A percentile compares a stretch with the other conserved stretches of the same genome.
These are phyloP conservation scores for Peromyscus polionotus DNA, from an alignment of 2,113 vertebrate species.

Conservation along the genomic window DNA sequence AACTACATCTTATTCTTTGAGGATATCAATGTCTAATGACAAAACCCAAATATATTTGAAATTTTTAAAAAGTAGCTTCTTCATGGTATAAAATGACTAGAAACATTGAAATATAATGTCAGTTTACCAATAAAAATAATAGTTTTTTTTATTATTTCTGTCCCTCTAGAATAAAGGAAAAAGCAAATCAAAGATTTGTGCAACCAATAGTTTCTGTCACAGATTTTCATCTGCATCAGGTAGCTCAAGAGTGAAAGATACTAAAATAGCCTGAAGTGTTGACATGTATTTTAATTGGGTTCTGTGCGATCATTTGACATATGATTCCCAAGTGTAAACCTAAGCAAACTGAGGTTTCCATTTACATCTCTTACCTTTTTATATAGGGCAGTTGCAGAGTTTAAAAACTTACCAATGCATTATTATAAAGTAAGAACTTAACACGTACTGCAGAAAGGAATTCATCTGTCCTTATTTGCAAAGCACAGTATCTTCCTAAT, in stretches of 20 bases:
- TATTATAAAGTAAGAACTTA: too few relatives aligned
- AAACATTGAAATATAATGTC: not conserved
- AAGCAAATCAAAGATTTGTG: not conserved
- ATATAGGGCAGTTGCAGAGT: not conserved
- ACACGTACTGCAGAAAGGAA: not conserved
- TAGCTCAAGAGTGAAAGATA: not conserved
- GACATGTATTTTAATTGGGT: slow-evolving; percentile 15
- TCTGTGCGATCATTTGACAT: not conserved
- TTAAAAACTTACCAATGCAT: not conserved
- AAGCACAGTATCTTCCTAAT: slow-evolving; percentile 63
- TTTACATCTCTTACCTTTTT: slow-evolving; percentile 26
- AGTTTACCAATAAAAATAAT: not conserved
- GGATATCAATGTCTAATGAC: not conserved
- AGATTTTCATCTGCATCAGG: not conserved
- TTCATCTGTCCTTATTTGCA: slow-evolving; percentile 12
- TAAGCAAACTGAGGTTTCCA: slow-evolving; percentile 11
- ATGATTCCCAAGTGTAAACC: not conserved
- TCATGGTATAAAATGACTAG: not conserved
- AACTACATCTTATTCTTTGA: not conserved
- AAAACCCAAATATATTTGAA: not conserved
- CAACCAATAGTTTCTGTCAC: not conserved
- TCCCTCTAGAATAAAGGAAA: not conserved
- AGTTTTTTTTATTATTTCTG: not conserved
- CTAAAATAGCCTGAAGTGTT: not conserved
- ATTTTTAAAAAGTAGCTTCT: not conserved